phyloP scores from a whole-genome alignment of 2,113 vertebrate genomes.

The Empidonax traillii region DNA sequence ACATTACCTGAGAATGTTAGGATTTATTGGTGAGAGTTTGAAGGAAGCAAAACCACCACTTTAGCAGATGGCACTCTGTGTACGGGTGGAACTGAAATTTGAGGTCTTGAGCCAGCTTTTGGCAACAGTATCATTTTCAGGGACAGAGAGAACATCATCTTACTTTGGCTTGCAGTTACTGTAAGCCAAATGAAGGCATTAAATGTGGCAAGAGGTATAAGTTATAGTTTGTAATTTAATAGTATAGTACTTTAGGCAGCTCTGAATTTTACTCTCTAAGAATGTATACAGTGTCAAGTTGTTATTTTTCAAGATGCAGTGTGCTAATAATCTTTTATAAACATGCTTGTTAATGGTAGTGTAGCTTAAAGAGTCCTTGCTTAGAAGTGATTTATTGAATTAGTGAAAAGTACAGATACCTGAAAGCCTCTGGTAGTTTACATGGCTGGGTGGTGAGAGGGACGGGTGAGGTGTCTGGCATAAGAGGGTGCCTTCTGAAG shows the following conservation, averaged over 20 bases:
- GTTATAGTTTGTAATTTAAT: background rate
- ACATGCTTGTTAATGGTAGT: background rate
- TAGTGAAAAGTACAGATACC: background rate
- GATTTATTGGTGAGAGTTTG: background rate
- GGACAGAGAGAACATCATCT: background rate
- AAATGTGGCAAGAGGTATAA: fast-evolving
- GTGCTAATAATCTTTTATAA: background rate
- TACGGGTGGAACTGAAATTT: background rate
- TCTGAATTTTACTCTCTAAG: background rate
- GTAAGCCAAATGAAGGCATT: background rate
- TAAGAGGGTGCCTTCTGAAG: background rate
- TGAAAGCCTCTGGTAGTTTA: background rate
- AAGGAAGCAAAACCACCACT: background rate
- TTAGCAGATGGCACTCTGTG: background rate
- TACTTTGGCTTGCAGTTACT: background rate
- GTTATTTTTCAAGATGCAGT: background rate
- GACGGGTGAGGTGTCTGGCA: background rate
- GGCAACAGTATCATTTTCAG: background rate
- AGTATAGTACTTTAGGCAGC: background rate
- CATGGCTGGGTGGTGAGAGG: background rate
- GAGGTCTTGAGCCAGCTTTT: background rate
- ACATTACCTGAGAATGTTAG: background rate
- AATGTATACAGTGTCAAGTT: background rate
- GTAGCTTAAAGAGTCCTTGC: background rate
- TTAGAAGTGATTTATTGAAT: background rate